Evolutionary conservation across 1,140 invertebrate species (phyloP).

Genomic region (Camponotus floridanus): DNA sequence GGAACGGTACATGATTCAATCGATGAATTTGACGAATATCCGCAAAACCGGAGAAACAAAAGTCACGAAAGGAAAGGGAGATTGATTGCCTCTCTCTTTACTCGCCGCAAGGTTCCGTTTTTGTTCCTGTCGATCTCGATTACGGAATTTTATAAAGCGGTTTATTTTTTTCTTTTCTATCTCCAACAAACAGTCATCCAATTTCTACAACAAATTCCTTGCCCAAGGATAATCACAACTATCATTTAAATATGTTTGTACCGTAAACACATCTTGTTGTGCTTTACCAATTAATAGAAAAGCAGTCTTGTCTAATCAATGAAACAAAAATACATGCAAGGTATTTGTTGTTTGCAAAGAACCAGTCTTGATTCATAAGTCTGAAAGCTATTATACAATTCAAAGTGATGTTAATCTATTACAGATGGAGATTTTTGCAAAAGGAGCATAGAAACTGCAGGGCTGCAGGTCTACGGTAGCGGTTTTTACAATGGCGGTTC

Average conservation of each 20-base stretch:
- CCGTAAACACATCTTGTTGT: neutral
- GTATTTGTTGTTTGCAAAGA: neutral
- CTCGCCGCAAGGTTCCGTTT: constrained; percentile 26
- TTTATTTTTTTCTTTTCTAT: constrained; percentile 34
- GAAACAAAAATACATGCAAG: neutral
- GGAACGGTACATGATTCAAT: constrained; percentile 9
- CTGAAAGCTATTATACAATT: neutral
- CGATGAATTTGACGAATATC: constrained; percentile 33
- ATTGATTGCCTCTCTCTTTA: constrained; percentile 28
- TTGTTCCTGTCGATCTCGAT: constrained; percentile 55
- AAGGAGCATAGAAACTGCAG: constrained; percentile 93
- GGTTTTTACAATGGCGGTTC: constrained; percentile 90
- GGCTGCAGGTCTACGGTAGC: constrained; percentile 91
- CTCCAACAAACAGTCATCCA: constrained; percentile 20
- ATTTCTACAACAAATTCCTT: constrained; percentile 35
- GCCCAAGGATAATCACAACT: neutral
- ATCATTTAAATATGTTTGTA: neutral
- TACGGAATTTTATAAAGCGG: constrained; percentile 46
- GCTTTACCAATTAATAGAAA: neutral
- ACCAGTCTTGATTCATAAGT: neutral
- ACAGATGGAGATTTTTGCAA: constrained; percentile 94
- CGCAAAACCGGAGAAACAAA: constrained; percentile 18
- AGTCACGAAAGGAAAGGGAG: constrained; percentile 49
- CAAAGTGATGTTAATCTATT: constrained; percentile 68
- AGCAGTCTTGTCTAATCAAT: neutral